Conservation (phyloP, 2,113 vertebrate species). For the Trematocara marginatum region DNA sequence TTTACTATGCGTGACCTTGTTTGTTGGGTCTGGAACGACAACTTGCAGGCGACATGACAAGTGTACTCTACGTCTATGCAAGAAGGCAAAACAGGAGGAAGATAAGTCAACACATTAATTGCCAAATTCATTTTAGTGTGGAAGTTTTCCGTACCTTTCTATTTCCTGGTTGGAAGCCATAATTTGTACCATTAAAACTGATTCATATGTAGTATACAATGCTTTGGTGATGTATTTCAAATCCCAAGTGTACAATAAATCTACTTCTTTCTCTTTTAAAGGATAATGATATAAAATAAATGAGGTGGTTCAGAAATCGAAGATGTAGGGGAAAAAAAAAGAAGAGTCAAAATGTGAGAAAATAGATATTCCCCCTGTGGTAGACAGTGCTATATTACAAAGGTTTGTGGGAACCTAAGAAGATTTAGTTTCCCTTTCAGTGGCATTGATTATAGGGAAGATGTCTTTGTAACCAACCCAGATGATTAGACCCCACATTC, state of each 20-base stretch:
- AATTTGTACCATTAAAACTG: conserved; percentile 37
- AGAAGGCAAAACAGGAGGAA: neutral
- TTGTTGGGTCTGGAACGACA: neutral
- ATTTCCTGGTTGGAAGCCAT: conserved; percentile 23
- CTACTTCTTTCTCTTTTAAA: conserved; percentile 8
- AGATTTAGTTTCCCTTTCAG: conserved; percentile 52
- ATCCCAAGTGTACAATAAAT: conserved; percentile 29
- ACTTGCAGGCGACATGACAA: neutral
- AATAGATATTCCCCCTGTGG: conserved; percentile 14
- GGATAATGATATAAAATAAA: conserved; percentile 43
- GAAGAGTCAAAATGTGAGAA: conserved; percentile 29
- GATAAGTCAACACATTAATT: conserved; percentile 11
- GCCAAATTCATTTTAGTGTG: conserved; percentile 25
- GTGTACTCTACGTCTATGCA: neutral
- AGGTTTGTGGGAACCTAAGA: conserved; percentile 2
- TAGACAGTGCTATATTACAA: conserved; percentile 12
- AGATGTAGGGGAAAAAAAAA: neutral
- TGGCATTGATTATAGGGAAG: conserved; percentile 61
- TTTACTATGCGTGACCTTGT: neutral
- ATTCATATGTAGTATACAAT: neutral
- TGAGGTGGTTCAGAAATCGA: conserved; percentile 43
- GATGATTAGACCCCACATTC: conserved; percentile 39
- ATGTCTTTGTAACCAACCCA: conserved; percentile 52
- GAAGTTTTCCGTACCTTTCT: conserved; percentile 16
- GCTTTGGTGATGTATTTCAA: conserved; percentile 36